Base-by-base conservation (phyloP, 2,888 invertebrate species). In the Patella pellucida region DNA sequence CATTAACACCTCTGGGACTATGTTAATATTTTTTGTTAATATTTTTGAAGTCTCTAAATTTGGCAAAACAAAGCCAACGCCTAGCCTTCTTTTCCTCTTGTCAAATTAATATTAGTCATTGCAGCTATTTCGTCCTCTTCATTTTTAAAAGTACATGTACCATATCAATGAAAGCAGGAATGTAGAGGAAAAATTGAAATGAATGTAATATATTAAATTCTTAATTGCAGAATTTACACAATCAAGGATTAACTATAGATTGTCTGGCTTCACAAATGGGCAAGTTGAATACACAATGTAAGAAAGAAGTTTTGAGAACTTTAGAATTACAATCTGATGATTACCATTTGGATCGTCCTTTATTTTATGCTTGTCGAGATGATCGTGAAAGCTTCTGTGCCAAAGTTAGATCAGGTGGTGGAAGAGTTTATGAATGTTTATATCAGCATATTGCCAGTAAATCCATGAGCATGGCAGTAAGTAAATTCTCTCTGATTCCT, bases 301-400 rank as follows among this genome's bases (percentile, higher is more conserved):
- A 94, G 84, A 93, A 94, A 76, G 95, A 97, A 89, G 94, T 99
- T 11, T 93, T 95, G 78, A 93, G 94, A 71, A 93, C 99, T 9
- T 95, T 96, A 5, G 97, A 97, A 91, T 94, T 98, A 83, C 98
- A 98, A 91, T 94, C 96, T 1, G 96, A 95, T 84, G 96, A 95
- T 88, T 94, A 96, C 74, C 96, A 96, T 89, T 92, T 97, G 76
- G 98, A 99, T 90, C 93, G 96, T 77, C 94, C 96, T 74, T 92
- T 99, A 79, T 98, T 95, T 92, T 94, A 96, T 85, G 96, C 97
- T 1, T 99, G 99, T 90, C 93, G 94, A 27, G 93, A 94, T 52
- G 99, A 99, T 90, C 94, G 96, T 75, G 94, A 95, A 84, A 85
- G 83, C 27, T 89, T 92, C 81, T 98, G 98, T 90, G 92, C 93